Evolutionary conservation across 2,888 invertebrate species (phyloP).

Genomic region (Atrina japonica): DNA sequence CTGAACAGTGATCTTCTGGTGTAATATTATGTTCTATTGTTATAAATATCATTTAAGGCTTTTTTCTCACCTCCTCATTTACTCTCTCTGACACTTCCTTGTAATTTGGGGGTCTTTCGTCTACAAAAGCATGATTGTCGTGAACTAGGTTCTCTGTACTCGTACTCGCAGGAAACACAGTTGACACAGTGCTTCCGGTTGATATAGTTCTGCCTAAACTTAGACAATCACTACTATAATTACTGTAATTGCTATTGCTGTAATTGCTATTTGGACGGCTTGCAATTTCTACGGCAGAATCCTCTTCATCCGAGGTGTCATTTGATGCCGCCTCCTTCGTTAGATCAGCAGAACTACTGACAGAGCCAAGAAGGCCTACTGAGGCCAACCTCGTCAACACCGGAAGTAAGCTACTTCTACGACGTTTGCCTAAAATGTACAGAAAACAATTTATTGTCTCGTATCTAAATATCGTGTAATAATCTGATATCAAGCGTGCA

Average conservation of each 20-base stretch:
- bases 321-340: conserved; percentile 59
- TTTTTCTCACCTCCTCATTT: conserved; percentile 35
- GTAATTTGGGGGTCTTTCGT: conserved; percentile 40
- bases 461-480: too few species aligned
- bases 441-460: too few species aligned
- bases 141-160: conserved; percentile 38
- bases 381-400: conserved; percentile 70
- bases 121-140: conserved; percentile 41
- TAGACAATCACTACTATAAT: conserved; percentile 39
- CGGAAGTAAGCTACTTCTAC: conserved; percentile 70
- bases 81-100: conserved; percentile 35
- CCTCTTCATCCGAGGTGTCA: conserved; percentile 57
- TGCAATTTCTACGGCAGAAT: conserved; percentile 42
- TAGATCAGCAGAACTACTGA: conserved; percentile 67
- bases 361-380: conserved; percentile 64
- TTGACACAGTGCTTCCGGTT: conserved; percentile 43
- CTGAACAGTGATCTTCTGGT: too few species aligned
- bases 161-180: conserved; percentile 35
- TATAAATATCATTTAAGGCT: too few species aligned
- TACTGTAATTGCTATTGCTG: conserved; percentile 34
- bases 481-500: too few species aligned
- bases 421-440: conserved; percentile 55
- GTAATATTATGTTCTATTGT: too few species aligned
- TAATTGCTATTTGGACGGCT: conserved; percentile 47
- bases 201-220: conserved; percentile 47